Evolutionary conservation across 1,140 invertebrate genomes (phyloP), one percentile per base, ranked within the genome.

Genomic region (Asbolus verrucosus): DNA sequence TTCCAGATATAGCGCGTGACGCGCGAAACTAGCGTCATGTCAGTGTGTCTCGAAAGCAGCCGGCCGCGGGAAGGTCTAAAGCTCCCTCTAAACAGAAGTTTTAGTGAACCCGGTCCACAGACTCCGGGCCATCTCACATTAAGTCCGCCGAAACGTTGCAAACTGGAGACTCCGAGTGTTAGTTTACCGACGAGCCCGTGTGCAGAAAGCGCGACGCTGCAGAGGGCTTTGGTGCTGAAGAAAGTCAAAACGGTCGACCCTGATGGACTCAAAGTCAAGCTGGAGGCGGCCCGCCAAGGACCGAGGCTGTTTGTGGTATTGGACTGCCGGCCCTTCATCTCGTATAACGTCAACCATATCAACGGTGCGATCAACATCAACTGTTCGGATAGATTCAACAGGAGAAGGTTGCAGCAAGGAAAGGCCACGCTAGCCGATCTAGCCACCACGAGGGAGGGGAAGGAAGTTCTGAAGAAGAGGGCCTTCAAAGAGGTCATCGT

Each of bases 351-450:
- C 19, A 87, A 86, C 71, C 92, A 94, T 79, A 87, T 93, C 30
- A 81, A 83, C 16, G 90, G 90, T 9, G 88, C 91, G 11, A 87
- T 92, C 65, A 92, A 93, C 81, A 85, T 93, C 14, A 91, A 91
- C 79, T 92, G 91, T 77, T 87, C 88, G 1, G 91, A 93, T 79
- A 81, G 91, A 27, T 89, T 92, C 78, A 92, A 90, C 75, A 83
- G 90, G 31, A 83, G 88, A 70, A 80, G 91, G 14, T 82, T 93
- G 62, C 89, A 90, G 76, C 84, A 86, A 71, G 89, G 91, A 1
- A 89, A 89, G 73, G 88, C 87, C 0, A 85, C 84, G 1, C 80
- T 92, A 6, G 87, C 88, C 13, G 91, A 93, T 77, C 77, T 92
- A 65, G 87, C 90, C 0, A 86, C 85, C 6, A 85, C 85, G 18